phyloP scores from a whole-genome alignment of 2,113 vertebrate species.

The Xiphorhynchus elegans region DNA sequence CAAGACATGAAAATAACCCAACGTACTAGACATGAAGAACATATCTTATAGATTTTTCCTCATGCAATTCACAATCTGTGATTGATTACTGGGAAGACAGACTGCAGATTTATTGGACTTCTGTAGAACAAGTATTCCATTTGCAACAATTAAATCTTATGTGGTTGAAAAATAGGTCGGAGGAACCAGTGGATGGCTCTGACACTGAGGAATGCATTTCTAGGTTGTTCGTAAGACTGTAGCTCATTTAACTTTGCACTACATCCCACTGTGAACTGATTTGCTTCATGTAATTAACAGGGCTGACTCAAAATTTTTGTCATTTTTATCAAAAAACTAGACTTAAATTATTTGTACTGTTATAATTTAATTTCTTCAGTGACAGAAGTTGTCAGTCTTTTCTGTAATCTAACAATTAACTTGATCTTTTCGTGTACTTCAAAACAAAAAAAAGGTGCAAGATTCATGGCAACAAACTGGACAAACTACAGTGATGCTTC shows the following conservation, averaged over 20 bases:
- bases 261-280: not conserved
- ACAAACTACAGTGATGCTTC: not conserved
- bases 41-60: conserved; percentile 83
- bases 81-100: conserved; percentile 85
- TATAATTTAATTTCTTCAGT: not conserved
- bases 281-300: conserved; percentile 6
- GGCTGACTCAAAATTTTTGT: not conserved
- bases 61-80: conserved; percentile 81
- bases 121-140: conserved; percentile 92
- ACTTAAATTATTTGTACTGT: not conserved
- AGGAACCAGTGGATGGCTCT: conserved; percentile 64
- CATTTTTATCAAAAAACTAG: not conserved
- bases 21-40: conserved; percentile 80
- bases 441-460: not conserved
- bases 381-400: not conserved
- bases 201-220: conserved; percentile 65
- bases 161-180: conserved; percentile 77
- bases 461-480: not conserved
- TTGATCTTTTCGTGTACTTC: not conserved
- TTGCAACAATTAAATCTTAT: conserved; percentile 87
- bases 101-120: conserved; percentile 86
- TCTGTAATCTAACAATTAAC: not conserved
- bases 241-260: conserved; percentile 2
- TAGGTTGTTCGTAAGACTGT: conserved; percentile 15
- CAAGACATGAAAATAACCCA: conserved; percentile 92